Evolutionary conservation across 2,888 invertebrate genomes (phyloP), one percentile per base, ranked within the genome.

Genomic region (Ennomos quercinarius): DNA sequence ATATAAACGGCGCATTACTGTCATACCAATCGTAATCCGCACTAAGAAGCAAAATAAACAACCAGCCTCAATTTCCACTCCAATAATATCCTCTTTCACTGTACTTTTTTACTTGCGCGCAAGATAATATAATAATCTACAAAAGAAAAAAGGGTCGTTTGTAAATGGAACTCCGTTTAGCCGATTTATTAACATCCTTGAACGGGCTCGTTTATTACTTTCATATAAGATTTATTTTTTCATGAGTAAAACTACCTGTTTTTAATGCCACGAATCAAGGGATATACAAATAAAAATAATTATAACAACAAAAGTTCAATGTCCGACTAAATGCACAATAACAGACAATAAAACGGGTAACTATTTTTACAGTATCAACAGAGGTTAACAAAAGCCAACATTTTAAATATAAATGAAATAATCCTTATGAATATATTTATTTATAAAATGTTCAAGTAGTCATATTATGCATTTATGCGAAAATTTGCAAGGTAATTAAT

Each of bases 231-330:
- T 6, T 27, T 27, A 27, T 57, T 55, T 63, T 66, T 50, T 36
- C 48, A 27, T 52, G 56, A 57, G 41, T 61, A 52, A 54, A 17
- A 17, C 17, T 17, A 63, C 61, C 53, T 60, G 55, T 59, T 63
- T 54, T 54, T 53, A 62, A 64, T 58, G 52, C 50, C 54, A 48
- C 48, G 54, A 53, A 51, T 55, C 48, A 50, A 48, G 53, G 55
- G 34, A 51, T 53, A 47, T 49, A 44, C 35, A 46, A 35, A 45
- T 62, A 41, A 34, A 10, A 53, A n/a, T 17, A 52, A 41, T 48
- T 71, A 71, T 63, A 67, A 43, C 47, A 71, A 71, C 64, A 67
- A 62, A 66, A 78, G 80, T 76, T 78, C 79, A 77, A 73, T 64
- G 61, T 44, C 62, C 65, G 62, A 57, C 46, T 61, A 35, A 59